Percentiles rank a stretch among this genome's conserved stretches.
Evolutionary conservation across 2,113 vertebrate genomes (phyloP).

Genomic region (Ciconia maguari): DNA sequence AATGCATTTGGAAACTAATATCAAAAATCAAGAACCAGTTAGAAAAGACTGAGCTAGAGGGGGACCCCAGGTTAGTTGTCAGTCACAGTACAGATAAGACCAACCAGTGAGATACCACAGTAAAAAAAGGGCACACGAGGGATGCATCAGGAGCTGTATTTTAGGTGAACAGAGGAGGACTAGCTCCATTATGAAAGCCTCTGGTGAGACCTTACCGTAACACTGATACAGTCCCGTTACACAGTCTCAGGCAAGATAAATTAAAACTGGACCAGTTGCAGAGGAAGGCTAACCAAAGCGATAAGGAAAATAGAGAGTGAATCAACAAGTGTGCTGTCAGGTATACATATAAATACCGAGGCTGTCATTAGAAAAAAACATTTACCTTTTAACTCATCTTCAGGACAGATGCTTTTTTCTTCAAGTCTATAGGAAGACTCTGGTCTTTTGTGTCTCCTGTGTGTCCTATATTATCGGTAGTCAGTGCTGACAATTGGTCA

Average conservation of each 20-base stretch:
- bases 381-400: not conserved
- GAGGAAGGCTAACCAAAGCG: not conserved
- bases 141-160: not conserved
- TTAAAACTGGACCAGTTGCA: not conserved
- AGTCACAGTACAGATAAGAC: not conserved
- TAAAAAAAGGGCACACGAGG: not conserved
- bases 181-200: not conserved
- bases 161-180: not conserved
- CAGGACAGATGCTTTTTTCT: not conserved
- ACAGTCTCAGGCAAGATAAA: not conserved
- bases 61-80: not conserved
- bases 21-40: constrained; percentile 22
- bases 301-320: not conserved
- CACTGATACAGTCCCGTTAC: not conserved
- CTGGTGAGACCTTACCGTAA: not conserved
- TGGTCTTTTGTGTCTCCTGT: not conserved
- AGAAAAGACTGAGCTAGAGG: not conserved
- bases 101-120: not conserved
- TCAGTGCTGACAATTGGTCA: not conserved
- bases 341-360: not conserved
- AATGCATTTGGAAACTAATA: constrained; percentile 44
- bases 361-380: not conserved
- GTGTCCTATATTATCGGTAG: not conserved
- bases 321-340: not conserved
- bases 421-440: not conserved